Conservation (phyloP, 2,113 vertebrate species). For the Morone chrysops region DNA sequence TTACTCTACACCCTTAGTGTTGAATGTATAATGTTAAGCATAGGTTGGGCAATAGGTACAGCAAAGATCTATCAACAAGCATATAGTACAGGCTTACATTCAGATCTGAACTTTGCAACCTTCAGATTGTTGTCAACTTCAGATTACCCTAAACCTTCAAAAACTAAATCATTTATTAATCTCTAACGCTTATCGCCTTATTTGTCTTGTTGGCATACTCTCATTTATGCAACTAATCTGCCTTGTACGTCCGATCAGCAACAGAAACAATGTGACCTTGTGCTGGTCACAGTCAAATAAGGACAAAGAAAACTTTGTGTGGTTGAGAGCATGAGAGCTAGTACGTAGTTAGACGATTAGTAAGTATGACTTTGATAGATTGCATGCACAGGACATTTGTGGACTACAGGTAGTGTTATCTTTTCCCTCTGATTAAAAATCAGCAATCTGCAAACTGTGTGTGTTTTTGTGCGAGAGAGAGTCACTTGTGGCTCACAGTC, state of each 20-base stretch:
- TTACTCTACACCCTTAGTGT: background rate
- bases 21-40: background rate
- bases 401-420: constrained; percentile 8
- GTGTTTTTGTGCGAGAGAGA: background rate
- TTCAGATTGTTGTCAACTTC: background rate
- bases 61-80: background rate
- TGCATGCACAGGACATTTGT: constrained; percentile 23
- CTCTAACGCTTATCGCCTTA: background rate
- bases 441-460: background rate
- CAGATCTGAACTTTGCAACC: background rate
- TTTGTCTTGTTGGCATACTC: background rate
- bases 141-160: background rate
- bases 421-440: constrained; percentile 32
- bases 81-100: background rate
- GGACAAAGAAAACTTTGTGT: background rate
- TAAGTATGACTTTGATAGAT: constrained; percentile 20
- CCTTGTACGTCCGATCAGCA: background rate
- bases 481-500: background rate
- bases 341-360: background rate
- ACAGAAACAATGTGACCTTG: constrained; percentile 34
- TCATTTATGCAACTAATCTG: background rate
- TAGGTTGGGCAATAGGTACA: background rate
- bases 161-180: background rate
- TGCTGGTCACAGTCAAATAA: background rate
- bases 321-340: background rate